Base-by-base conservation (phyloP, 2,797 vertebrate species). In the Myoxocephalus aenaeus region DNA sequence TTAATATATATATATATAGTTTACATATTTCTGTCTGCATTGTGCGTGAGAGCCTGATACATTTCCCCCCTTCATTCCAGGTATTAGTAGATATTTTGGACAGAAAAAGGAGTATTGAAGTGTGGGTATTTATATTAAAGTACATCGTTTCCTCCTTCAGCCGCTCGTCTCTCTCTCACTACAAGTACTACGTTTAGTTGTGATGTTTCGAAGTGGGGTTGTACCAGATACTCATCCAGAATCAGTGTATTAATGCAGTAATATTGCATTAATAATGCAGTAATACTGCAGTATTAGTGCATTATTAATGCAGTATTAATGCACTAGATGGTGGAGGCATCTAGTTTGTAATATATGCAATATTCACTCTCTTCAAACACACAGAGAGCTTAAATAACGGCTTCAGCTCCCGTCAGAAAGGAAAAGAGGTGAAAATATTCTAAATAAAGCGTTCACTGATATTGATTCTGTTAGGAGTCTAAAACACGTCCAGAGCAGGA, bases 1-100 rank as follows among this genome's bases (percentile, higher is more conserved):
- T 73, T 46, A 7, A 77, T 38, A 38, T 27, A 50, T 62, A 2
- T 70, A 44, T 61, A 48, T 61, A 22, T 54, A 40, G 42, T 32
- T 2, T 34, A 50, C 48, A 32, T 74, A 57, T 56, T 44, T 20
- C n/a, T 51, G 64, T 77, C 22, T 73, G 25, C 32, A 11, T 14
- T 34, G 25, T 53, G 66, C 36, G 11, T 70, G 59, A 20, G 63
- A 53, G 63, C 51, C 32, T 73, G 56, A 65, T 38, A 54, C 27
- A 12, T 15, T 5, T 42, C 13, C 1, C 40, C 4, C 18, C 9
- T 10, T 20, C 8, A 25, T 8, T 11, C 20, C 18, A 9, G 15
- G 10, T 74, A 3, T 29, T 27, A 63, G 66, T 0, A 25, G 11
- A 54, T 12, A 7, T 2, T 34, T 27, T 53, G 11, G 27, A 11